Percentiles rank a stretch among this genome's conserved stretches.
Conservation (phyloP, 2,797 vertebrate species). For the Gouania willdenowi region DNA sequence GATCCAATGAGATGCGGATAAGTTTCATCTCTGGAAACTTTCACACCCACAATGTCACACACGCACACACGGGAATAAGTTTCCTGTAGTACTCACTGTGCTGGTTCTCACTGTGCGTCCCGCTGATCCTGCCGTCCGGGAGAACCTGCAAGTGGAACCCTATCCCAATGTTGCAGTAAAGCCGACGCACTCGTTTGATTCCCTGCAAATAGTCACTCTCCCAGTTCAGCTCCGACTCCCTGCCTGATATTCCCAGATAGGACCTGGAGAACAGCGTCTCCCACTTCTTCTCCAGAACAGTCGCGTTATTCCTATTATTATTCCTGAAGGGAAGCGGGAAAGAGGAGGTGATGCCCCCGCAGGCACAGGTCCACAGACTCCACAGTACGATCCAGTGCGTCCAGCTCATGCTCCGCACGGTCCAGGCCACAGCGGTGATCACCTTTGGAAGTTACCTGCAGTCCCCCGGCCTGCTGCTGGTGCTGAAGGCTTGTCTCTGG, state of each 20-base stretch:
- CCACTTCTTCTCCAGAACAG: conserved; percentile 86
- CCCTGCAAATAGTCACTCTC: conserved; percentile 95
- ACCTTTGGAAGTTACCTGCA: conserved; percentile 90
- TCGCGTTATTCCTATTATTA: conserved; percentile 83
- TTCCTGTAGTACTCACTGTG: conserved; percentile 87
- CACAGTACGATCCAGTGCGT: conserved; percentile 82
- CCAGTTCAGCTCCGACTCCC: conserved; percentile 85
- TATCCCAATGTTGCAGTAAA: conserved; percentile 99
- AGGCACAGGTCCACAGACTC: conserved; percentile 83
- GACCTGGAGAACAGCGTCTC: conserved; percentile 89
- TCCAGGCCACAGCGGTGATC: conserved; percentile 86
- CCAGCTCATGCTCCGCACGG: conserved; percentile 80
- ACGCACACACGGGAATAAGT: conserved; percentile 54
- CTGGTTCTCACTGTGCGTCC: conserved; percentile 89
- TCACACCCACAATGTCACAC: conserved; percentile 66
- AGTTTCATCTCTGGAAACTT: conserved; percentile 70
- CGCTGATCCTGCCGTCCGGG: conserved; percentile 89
- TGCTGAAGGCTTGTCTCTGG: conserved; percentile 89
- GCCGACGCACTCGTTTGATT: conserved; percentile 92
- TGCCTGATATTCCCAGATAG: conserved; percentile 83
- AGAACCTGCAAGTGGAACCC: conserved; percentile 98
- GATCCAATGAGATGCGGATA: conserved; percentile 7
- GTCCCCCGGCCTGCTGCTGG: conserved; percentile 91
- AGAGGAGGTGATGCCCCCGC: conserved; percentile 78
- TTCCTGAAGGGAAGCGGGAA: conserved; percentile 79